Base-by-base conservation (phyloP, 1,140 invertebrate genomes). In the Drosophila cardini region DNA sequence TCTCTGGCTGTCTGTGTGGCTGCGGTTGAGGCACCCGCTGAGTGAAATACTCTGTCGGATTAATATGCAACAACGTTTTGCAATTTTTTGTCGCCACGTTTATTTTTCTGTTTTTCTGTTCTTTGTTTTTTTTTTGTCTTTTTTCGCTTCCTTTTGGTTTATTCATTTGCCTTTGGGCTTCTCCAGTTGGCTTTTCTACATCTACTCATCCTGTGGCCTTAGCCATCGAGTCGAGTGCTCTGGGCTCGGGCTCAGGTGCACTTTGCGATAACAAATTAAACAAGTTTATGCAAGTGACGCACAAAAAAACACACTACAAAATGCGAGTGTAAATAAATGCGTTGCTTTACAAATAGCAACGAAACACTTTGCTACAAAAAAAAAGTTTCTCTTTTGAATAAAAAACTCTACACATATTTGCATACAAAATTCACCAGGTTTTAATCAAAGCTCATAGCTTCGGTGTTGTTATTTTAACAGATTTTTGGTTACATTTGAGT, bases 1-100 rank as follows among this genome's bases (percentile, higher is more conserved):
- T 34, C 11, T 10, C 21, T 34, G 52, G 7, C 16, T 63, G 34
- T n/a, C 32, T 10, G 57, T 15, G 30, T 70, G 34, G 3, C 32
- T 10, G 57, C 18, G 43, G 64, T 18, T 53, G 45, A 58, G 46
- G 60, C 83, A 71, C 84, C 73, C 84, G 46, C 73, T 80, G 84
- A 89, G 76, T 84, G 84, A 87, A 87, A 87, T 89, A 89, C 84
- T 89, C 84, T 89, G 84, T 89, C 71, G 80, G 80, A 89, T 89
- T 89, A 89, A 89, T 89, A 84, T 89, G 84, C 84, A 89, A 75
- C 76, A 84, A 79, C 79, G 71, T 87, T 90, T 89, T 55, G 73
- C 80, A 89, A 72, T 76, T 72, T 76, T 76, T 70, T 75, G 58
- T 71, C 58, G 45, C 48, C 65, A 62, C 78, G 21, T 26, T 26